Evolutionary conservation across 2,113 vertebrate species (phyloP).

Genomic region (Dolichotis patagonum): DNA sequence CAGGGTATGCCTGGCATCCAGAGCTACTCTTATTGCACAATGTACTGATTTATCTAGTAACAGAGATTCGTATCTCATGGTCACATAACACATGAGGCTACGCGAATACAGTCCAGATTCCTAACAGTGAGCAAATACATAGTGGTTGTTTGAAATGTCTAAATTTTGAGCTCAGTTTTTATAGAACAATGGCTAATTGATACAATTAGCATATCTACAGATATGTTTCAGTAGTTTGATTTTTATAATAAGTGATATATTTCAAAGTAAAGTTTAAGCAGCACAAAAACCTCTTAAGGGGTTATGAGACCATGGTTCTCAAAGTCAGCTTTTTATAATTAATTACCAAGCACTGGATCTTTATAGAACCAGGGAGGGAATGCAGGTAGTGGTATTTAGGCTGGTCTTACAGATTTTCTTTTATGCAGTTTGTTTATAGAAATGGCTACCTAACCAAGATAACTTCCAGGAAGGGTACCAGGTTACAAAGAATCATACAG

Average conservation of each 20-base stretch:
- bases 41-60: too few species aligned
- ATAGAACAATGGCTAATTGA: slow-evolving; percentile 25
- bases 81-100: not conserved
- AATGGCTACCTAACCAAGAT: slow-evolving; percentile 76
- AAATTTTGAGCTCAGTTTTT: not conserved
- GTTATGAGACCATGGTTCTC: not conserved
- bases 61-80: not conserved
- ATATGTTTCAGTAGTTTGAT: not conserved
- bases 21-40: not conserved
- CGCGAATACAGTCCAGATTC: not conserved
- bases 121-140: not conserved
- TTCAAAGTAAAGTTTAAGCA: not conserved
- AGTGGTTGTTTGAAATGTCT: not conserved
- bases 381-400: slow-evolving; percentile 52
- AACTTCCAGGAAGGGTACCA: slow-evolving; percentile 73
- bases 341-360: not conserved
- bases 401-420: slow-evolving; percentile 38
- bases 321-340: not conserved
- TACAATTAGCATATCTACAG: not conserved
- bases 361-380: not conserved
- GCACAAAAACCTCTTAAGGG: not conserved
- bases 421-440: slow-evolving; percentile 70
- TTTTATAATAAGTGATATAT: not conserved
- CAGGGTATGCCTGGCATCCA: not conserved
- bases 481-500: slow-evolving; percentile 75